Percentiles rank a stretch among this genome's conserved stretches.
These are phyloP conservation scores for Akabosia matsudoensis DNA, from an alignment of 1,140 invertebrate genomes.

Conservation along the genomic window DNA sequence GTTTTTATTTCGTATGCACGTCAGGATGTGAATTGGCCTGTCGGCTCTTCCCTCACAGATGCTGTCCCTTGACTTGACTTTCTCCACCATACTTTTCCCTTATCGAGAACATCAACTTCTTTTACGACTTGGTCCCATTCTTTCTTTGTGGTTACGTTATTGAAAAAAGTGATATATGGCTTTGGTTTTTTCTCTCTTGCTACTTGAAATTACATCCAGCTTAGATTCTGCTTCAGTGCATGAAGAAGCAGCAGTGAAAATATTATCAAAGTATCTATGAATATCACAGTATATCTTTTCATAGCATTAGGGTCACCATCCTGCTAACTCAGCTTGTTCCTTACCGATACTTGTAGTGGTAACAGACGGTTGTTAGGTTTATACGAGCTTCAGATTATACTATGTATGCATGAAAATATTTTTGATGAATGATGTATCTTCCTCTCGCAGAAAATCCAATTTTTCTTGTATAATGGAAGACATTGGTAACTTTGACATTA, in stretches of 20 bases:
- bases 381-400: background rate
- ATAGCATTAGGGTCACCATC: background rate
- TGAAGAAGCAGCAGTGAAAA: background rate
- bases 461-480: too few relatives aligned
- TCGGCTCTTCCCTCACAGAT: background rate
- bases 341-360: background rate
- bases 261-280: too few relatives aligned
- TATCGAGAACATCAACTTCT: too few relatives aligned
- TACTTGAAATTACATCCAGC: constrained; percentile 18
- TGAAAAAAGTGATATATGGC: constrained; percentile 22
- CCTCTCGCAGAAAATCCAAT: too few relatives aligned
- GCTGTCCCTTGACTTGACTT: background rate
- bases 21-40: too few relatives aligned
- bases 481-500: too few relatives aligned
- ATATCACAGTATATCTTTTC: too few relatives aligned
- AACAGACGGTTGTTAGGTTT: constrained; percentile 12
- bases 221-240: background rate
- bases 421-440: constrained; percentile 13
- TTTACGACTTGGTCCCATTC: constrained; percentile 14
- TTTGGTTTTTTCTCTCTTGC: background rate
- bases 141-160: constrained; percentile 9
- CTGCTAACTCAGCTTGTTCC: too few relatives aligned
- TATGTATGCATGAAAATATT: background rate
- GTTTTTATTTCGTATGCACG: too few relatives aligned
- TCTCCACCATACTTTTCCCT: too few relatives aligned